Percentiles rank a stretch among this genome's conserved stretches.
These are phyloP conservation scores for Mustelus asterias DNA, from an alignment of 2,113 vertebrate species.

Conservation along the genomic window DNA sequence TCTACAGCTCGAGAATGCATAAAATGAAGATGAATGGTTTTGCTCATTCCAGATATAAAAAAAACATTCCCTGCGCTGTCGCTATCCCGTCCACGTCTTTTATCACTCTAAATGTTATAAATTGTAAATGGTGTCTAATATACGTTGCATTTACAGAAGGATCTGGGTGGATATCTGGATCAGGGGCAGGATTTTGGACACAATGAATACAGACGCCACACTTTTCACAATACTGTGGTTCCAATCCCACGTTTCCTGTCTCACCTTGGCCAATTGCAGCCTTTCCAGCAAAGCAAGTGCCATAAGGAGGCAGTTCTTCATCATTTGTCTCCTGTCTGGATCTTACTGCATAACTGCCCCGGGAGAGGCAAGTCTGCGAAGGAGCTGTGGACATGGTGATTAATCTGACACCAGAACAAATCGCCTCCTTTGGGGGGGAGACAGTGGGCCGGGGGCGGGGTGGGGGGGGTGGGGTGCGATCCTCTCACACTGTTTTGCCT, in stretches of 20 bases:
- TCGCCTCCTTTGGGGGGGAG: no score
- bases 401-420: not conserved
- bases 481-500: not conserved
- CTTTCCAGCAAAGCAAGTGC: not conserved
- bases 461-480: not conserved
- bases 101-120: no score
- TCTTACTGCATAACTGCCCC: no score
- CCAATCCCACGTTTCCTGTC: no score
- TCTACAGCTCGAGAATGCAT: not conserved
- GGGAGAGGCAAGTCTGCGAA: not conserved
- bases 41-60: not conserved
- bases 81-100: not conserved
- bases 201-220: no score
- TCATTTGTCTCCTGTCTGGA: not conserved
- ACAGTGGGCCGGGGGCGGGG: no score
- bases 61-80: not conserved
- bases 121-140: no score
- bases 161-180: no score
- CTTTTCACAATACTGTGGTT: no score
- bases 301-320: not conserved
- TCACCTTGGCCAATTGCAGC: not conserved
- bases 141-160: no score
- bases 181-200: no score
- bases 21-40: not conserved
- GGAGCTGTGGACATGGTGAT: not conserved